These are phyloP conservation scores for Monopis laevigella DNA, from an alignment of 2,888 invertebrate species.

Conservation along the genomic window DNA sequence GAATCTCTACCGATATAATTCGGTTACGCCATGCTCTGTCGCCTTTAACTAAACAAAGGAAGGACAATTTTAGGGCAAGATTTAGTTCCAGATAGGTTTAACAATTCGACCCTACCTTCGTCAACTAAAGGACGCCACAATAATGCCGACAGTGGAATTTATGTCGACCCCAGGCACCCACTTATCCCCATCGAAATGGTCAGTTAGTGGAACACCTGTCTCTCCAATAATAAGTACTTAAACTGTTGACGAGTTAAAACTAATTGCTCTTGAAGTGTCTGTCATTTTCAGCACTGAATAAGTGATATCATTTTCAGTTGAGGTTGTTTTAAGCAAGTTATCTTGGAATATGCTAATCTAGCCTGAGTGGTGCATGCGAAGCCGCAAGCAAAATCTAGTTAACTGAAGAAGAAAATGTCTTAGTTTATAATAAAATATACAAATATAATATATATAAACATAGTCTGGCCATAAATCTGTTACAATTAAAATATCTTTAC, in stretches of 20 bases:
- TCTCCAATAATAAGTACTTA: conserved; percentile 30
- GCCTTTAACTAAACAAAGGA: conserved; percentile 32
- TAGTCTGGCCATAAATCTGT: too few relatives aligned
- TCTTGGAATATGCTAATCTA: too few relatives aligned
- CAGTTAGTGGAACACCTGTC: conserved; percentile 51
- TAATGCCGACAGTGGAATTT: conserved; percentile 51
- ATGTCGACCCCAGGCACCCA: conserved; percentile 46
- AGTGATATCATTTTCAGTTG: too few relatives aligned
- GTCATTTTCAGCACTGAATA: background rate
- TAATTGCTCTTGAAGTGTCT: conserved; percentile 8
- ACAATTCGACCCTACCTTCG: conserved; percentile 53
- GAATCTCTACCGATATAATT: too few relatives aligned
- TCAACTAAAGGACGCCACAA: conserved; percentile 51
- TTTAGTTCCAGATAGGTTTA: conserved; percentile 42
- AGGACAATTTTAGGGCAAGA: conserved; percentile 35
- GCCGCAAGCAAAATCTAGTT: too few relatives aligned
- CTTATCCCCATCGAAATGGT: conserved; percentile 41
- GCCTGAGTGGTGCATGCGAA: too few relatives aligned
- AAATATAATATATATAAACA: too few relatives aligned
- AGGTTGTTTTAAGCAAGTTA: too few relatives aligned
- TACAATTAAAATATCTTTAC: too few relatives aligned
- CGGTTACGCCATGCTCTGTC: conserved; percentile 1
- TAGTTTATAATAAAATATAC: too few relatives aligned
- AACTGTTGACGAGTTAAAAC: conserved; percentile 3
- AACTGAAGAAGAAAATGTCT: too few relatives aligned